A percentile compares a stretch with the other conserved stretches of the same genome.
phyloP scores from a whole-genome alignment of 2,797 vertebrate genomes.

The Poeciliopsis gracilis region DNA sequence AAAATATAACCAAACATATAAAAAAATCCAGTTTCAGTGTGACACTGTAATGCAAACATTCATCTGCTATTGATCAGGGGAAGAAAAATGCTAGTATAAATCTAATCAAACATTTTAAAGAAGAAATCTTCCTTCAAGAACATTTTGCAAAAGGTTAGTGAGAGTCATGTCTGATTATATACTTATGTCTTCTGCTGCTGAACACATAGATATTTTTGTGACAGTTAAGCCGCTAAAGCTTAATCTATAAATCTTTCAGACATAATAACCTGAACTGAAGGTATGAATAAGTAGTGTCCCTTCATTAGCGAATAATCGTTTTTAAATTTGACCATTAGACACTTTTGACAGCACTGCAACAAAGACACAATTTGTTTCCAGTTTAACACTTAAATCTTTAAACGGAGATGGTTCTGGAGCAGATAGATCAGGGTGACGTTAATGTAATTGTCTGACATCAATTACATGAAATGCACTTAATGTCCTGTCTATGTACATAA shows the following conservation, averaged over 20 bases:
- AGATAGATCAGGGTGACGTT: neutral
- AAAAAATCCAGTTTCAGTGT: neutral
- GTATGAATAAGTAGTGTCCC: neutral
- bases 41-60: neutral
- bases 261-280: neutral
- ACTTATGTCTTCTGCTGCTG: neutral
- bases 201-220: neutral
- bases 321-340: neutral
- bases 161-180: neutral
- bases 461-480: neutral
- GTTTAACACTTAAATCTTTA: neutral
- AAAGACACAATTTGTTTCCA: neutral
- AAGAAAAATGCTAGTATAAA: neutral
- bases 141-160: neutral
- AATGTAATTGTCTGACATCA: neutral
- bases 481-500: neutral
- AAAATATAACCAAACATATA: neutral
- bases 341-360: neutral
- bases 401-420: neutral
- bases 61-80: neutral
- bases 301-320: neutral
- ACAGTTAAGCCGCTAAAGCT: neutral
- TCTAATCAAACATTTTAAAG: neutral
- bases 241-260: neutral
- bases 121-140: neutral